phyloP scores from a whole-genome alignment of 2,888 invertebrate genomes.

The Agrotis segetum region DNA sequence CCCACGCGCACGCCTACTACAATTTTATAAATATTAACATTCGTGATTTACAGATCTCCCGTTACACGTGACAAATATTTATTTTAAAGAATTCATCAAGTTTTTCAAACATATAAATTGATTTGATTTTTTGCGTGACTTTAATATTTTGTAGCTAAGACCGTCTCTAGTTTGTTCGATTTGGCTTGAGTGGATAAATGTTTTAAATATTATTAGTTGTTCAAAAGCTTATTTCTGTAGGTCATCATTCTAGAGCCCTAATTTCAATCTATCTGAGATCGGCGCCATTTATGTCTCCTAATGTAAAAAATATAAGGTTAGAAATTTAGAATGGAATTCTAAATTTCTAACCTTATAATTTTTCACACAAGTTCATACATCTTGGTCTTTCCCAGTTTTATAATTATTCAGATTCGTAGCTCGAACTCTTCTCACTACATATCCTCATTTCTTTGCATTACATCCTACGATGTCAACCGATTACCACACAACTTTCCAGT shows the following conservation, averaged over 20 bases:
- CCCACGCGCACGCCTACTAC: slow-evolving; percentile 72
- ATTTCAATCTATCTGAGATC: neutral
- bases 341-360: neutral
- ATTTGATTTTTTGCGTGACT: neutral
- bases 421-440: neutral
- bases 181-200: too few species aligned
- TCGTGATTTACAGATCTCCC: slow-evolving; percentile 53
- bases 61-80: slow-evolving; percentile 46
- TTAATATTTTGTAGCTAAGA: neutral
- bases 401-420: neutral
- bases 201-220: neutral
- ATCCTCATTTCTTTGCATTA: neutral
- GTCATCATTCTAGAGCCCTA: neutral
- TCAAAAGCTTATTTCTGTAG: neutral
- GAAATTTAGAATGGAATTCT: too few species aligned
- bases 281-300: neutral
- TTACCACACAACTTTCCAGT: neutral
- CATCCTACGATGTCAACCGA: neutral
- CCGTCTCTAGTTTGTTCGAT: neutral
- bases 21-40: slow-evolving; percentile 62
- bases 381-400: neutral
- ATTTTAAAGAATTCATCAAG: slow-evolving; percentile 38
- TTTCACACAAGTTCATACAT: neutral
- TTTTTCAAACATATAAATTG: neutral
- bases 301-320: too few species aligned